These are phyloP conservation scores for Oscheius sp. DNA, from an alignment of 1,140 invertebrate species.

Conservation along the genomic window DNA sequence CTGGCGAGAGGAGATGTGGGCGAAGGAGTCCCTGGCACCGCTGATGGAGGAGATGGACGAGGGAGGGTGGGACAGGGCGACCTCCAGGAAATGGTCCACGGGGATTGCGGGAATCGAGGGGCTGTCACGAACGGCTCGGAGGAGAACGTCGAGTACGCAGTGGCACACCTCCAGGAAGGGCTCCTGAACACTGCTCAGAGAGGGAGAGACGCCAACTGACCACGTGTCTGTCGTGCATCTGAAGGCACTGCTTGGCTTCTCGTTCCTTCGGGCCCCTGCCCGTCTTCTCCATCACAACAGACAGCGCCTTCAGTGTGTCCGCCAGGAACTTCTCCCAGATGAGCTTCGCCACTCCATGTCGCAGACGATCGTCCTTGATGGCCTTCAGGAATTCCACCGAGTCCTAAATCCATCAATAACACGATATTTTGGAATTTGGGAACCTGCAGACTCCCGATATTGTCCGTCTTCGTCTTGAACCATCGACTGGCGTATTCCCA, in stretches of 20 bases:
- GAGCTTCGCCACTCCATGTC: constrained; percentile 26
- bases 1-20: background rate
- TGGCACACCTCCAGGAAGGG: background rate
- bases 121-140: background rate
- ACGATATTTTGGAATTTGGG: background rate
- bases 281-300: constrained; percentile 14
- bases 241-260: constrained; percentile 12
- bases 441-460: background rate
- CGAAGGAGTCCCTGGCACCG: constrained; percentile 4
- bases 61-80: constrained; percentile 10
- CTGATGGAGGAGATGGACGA: background rate
- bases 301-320: background rate
- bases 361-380: constrained; percentile 14
- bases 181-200: background rate
- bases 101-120: background rate
- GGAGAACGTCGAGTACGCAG: background rate
- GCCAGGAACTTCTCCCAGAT: constrained; percentile 30
- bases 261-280: constrained; percentile 20
- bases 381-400: background rate
- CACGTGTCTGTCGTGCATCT: constrained; percentile 10
- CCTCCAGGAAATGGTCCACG: constrained; percentile 1
- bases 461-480: constrained; percentile 18
- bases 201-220: background rate
- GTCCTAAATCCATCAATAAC: background rate
- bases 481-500: constrained; percentile 21